Evolutionary conservation across 2,888 invertebrate genomes (phyloP).

Genomic region (Parelbella ahira): DNA sequence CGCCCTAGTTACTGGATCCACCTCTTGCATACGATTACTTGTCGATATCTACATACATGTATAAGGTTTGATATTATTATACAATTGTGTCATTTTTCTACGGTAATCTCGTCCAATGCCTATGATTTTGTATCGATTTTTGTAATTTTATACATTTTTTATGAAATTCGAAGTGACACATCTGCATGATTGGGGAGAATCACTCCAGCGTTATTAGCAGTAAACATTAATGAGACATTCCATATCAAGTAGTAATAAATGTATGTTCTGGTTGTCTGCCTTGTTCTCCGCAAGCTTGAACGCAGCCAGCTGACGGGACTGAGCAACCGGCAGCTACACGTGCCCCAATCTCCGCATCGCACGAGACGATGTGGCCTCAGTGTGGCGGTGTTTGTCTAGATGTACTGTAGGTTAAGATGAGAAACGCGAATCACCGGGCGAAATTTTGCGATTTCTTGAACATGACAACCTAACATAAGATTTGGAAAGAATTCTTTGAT

Average conservation of each 20-base stretch:
- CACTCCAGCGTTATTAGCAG: conserved; percentile 57
- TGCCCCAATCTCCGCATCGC: conserved; percentile 7
- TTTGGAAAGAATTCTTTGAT: background rate
- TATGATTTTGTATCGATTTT: conserved; percentile 71
- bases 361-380: conserved; percentile 7
- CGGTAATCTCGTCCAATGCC: conserved; percentile 54
- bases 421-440: background rate
- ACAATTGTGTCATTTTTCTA: conserved; percentile 64
- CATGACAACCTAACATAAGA: too few relatives aligned
- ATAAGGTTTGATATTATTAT: conserved; percentile 73
- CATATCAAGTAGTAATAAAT: conserved; percentile 55
- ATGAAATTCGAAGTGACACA: conserved; percentile 70
- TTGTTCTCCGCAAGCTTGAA: conserved; percentile 6
- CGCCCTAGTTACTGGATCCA: conserved; percentile 58
- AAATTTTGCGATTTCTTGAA: conserved; percentile 3
- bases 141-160: conserved; percentile 79
- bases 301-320: conserved; percentile 4
- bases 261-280: conserved; percentile 7
- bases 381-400: conserved; percentile 2
- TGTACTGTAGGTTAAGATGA: conserved; percentile 11
- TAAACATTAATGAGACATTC: conserved; percentile 76
- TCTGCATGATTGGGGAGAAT: conserved; percentile 57
- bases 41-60: conserved; percentile 32
- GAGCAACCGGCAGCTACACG: conserved; percentile 17
- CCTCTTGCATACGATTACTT: conserved; percentile 59